Base-by-base conservation (phyloP, 2,113 vertebrate genomes). In the Atlantisia rogersi region DNA sequence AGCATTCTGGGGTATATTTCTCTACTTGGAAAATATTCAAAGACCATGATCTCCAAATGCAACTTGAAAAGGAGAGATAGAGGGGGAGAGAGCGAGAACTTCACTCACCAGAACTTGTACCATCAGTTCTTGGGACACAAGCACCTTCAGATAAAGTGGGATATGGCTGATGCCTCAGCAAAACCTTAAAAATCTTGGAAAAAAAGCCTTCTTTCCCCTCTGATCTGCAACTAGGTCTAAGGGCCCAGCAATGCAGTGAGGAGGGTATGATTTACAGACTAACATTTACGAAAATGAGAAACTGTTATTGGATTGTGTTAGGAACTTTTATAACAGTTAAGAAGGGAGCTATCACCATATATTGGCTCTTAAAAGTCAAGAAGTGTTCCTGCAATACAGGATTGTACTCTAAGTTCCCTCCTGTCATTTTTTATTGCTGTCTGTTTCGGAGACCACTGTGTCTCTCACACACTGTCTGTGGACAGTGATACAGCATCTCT, bases 291-390 rank as follows among this genome's bases (percentile, higher is more conserved):
- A 88, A 92, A 64, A 44, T 65, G 31, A 77, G 63, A 44, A 83
- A 92, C 70, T 86, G 18, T 80, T 78, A 78, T 22, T 77, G 75
- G 46, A 95, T 77, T 86, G 25, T 81, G 93, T 83, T 68, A 70
- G 67, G 64, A 70, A 77, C 65, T 94, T 88, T 53, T 90, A 28
- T 59, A 78, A 62, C 17, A 40, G 46, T 0, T 0, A 1, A 94
- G 58, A 92, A 56, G 26, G 88, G 46, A 88, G 44, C 62, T 46
- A 69, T 79, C 4, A 5, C 84, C 74, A 91, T 90, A 91, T 82
- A 94, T 65, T 77, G 84, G 19, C 71, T 94, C 29, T 90, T 74
- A 88, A 87, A 93, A 88, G 67, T 56, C 80, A 74, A 56, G 63
- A 94, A 52, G 59, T 46, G 32, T 86, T 96, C 56, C 71, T 88